Percentiles rank a stretch among this genome's conserved stretches.
Evolutionary conservation across 1,140 invertebrate genomes (phyloP).

Genomic region (Penaeus japonicus): DNA sequence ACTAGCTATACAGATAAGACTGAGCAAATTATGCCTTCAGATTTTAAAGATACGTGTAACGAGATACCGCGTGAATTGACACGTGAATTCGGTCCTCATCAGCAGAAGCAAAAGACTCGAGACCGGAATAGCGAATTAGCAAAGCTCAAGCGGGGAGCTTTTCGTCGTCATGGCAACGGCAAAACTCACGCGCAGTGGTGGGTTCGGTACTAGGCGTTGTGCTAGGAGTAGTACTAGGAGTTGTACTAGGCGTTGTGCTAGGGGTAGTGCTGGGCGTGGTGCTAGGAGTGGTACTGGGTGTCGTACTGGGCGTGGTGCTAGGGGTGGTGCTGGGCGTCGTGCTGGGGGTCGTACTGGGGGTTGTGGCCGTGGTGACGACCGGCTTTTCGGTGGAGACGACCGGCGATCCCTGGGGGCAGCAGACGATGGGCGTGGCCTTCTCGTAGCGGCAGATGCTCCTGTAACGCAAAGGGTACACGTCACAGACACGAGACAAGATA

Average conservation of each 20-base stretch:
- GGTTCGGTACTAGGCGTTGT: neutral
- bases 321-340: neutral
- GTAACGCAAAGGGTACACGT: neutral
- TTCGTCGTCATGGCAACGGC: neutral
- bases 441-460: slow-evolving; percentile 19
- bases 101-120: too few relatives aligned
- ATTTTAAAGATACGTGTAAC: too few relatives aligned
- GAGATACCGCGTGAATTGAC: too few relatives aligned
- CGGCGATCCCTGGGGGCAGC: neutral
- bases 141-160: neutral
- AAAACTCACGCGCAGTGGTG: neutral
- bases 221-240: neutral
- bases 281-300: neutral
- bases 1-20: too few relatives aligned
- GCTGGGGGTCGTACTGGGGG: neutral
- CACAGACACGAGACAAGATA: neutral
- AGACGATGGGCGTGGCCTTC: neutral
- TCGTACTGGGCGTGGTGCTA: neutral
- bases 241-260: neutral
- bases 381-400: neutral
- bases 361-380: neutral
- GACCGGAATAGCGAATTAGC: too few relatives aligned
- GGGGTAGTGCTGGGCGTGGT: neutral
- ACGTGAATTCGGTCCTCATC: too few relatives aligned
- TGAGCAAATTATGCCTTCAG: too few relatives aligned